A percentile compares a stretch with the other conserved stretches of the same genome.
These are phyloP conservation scores for Erinaceus europaeus DNA, from an alignment of 2,113 vertebrate species.

Conservation along the genomic window DNA sequence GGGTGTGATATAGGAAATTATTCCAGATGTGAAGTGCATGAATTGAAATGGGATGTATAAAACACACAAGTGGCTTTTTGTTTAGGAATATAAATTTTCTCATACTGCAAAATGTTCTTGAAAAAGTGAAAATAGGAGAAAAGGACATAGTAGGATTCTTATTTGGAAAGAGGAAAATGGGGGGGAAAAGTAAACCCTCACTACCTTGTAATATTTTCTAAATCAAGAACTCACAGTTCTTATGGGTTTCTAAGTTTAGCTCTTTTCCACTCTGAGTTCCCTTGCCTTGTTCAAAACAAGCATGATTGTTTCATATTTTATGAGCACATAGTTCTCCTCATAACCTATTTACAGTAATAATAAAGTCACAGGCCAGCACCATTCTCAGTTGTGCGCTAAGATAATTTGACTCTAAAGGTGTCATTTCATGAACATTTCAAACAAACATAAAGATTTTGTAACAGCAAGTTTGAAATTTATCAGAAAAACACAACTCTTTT, in stretches of 20 bases:
- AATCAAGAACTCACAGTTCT: slow-evolving; percentile 55
- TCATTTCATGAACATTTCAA: neutral
- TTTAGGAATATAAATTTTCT: neutral
- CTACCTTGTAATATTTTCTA: slow-evolving; percentile 40
- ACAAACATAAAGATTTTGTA: neutral
- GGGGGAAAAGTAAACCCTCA: neutral
- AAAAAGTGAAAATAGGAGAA: neutral
- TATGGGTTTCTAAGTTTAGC: slow-evolving; percentile 59
- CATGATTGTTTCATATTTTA: slow-evolving; percentile 63
- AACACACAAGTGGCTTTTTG: neutral
- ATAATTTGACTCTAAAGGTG: neutral
- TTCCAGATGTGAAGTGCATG: neutral
- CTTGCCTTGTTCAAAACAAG: slow-evolving; percentile 28
- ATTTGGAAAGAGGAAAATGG: slow-evolving; percentile 22
- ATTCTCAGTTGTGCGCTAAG: neutral
- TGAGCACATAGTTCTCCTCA: neutral
- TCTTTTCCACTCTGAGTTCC: slow-evolving; percentile 52
- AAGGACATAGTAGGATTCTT: neutral
- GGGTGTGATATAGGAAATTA: neutral
- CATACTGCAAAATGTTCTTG: neutral
- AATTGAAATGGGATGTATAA: neutral
- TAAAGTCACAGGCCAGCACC: neutral
- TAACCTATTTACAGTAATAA: slow-evolving; percentile 38
- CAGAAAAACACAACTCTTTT: neutral
- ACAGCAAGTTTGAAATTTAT: neutral